Conservation (phyloP, 2,888 invertebrate species). For the Drosophila subsilvestris region DNA sequence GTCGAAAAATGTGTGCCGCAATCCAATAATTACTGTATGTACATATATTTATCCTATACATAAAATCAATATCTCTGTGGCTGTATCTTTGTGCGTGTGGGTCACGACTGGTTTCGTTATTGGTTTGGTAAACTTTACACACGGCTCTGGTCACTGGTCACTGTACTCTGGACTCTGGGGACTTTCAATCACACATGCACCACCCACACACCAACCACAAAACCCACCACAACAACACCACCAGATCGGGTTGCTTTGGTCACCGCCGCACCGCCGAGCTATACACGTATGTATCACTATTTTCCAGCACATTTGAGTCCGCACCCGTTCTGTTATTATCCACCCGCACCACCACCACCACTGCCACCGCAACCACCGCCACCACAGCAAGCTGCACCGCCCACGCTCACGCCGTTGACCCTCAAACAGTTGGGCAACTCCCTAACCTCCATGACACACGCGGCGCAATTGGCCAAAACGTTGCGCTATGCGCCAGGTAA, state of each 20-base stretch:
- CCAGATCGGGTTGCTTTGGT: conserved; percentile 88
- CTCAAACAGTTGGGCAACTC: conserved; percentile 83
- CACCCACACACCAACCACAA: conserved; percentile 32
- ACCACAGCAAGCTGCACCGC: conserved; percentile 73
- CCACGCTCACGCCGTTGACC: conserved; percentile 82
- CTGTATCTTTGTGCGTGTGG: conserved; percentile 50
- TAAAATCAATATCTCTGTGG: conserved; percentile 32
- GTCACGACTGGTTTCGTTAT: conserved; percentile 64
- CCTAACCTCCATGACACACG: conserved; percentile 82
- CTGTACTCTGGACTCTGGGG: conserved; percentile 1
- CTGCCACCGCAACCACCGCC: conserved; percentile 81
- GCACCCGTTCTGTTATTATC: conserved; percentile 85
- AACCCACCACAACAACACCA: conserved; percentile 37
- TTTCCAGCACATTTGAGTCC: conserved; percentile 86
- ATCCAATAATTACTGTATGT: conserved; percentile 64
- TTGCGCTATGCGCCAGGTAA: conserved; percentile 84
- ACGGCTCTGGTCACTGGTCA: conserved; percentile 13
- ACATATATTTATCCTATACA: conserved; percentile 50
- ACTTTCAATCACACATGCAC: conserved; percentile 42
- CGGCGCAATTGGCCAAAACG: conserved; percentile 84
- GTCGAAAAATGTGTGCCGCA: conserved; percentile 26
- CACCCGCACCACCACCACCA: conserved; percentile 83
- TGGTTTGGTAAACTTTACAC: conserved; percentile 58
- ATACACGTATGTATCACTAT: conserved; percentile 87
- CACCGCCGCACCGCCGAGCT: conserved; percentile 86